Evolutionary conservation across 2,113 vertebrate species (phyloP), one percentile per base, ranked within the genome.

Genomic region (Forbesichthys agassizii): DNA sequence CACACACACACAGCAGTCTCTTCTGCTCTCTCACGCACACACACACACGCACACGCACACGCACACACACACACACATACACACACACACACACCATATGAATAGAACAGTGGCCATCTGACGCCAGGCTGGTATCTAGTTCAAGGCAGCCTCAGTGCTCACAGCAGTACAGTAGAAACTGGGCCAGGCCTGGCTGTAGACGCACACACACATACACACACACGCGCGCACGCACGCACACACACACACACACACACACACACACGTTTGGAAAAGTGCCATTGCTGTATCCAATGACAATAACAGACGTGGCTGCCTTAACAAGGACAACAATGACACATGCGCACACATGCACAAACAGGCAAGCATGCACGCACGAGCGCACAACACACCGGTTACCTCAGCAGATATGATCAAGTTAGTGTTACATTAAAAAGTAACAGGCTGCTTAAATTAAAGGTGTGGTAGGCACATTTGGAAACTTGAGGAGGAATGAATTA

Each of bases 141-240:
- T 62, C 1, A 12, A 60, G 27, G 53, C 81, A 79, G 67, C 71
- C 70, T 68, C 64, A 70, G 14, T 6, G 36, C 48, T 16, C 59
- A 27, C 27, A 27, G 27, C 2, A 20, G 56, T 48, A 64, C 46
- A 10, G 8, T 33, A 27, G 48, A 77, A 86, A 84, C 64, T 86
- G 71, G 71, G 84, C 70, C 83, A 81, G 56, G 54, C 61, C 33
- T 58, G 54, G 58, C 33, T 58, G 46, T 52, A 49, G 49, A 53
- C 48, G 54, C 11, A 33, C 9, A 20, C 18, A 57, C 14, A 12
- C 20, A 55, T n/a, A 54, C 20, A 66, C 27, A n/a, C 64, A 54
- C 49, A 16, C 64, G 16, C 27, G 54, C 64, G 55, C 27, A n/a
- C 64, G 42, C 49, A 16, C 64, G 16, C 27, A 46, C 64, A 36